A percentile compares a stretch with the other conserved stretches of the same genome.
These are phyloP conservation scores for Rhabditoides inermis DNA, from an alignment of 2,888 invertebrate genomes.

Conservation along the genomic window DNA sequence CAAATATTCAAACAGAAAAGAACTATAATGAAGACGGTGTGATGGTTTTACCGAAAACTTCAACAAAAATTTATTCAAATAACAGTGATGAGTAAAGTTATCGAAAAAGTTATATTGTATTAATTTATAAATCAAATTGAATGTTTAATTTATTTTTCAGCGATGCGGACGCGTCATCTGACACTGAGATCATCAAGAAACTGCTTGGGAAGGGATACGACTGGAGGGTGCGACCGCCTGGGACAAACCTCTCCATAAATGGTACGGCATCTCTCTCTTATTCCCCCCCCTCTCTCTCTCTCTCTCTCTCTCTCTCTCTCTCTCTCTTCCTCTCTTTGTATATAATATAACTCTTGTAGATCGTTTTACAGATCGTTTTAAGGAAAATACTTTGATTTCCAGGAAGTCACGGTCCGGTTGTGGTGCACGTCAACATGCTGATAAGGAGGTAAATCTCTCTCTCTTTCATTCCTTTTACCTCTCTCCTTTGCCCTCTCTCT, in stretches of 20 bases:
- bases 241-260: slow-evolving; percentile 41
- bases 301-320: too few species aligned
- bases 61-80: too few species aligned
- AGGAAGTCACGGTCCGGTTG: slow-evolving; percentile 44
- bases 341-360: background rate
- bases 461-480: background rate
- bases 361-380: background rate
- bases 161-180: slow-evolving; percentile 30
- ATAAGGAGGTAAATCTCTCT: slow-evolving; percentile 31
- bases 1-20: too few species aligned
- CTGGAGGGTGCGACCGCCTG: slow-evolving; percentile 50
- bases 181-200: slow-evolving; percentile 47
- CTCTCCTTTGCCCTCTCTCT: background rate
- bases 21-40: too few species aligned
- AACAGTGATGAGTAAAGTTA: too few species aligned
- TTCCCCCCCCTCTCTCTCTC: too few species aligned
- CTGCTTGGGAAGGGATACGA: slow-evolving; percentile 46
- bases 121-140: too few species aligned
- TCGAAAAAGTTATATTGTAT: too few species aligned
- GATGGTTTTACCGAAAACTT: too few species aligned
- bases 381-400: background rate
- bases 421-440: slow-evolving; percentile 50
- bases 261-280: slow-evolving; percentile 19
- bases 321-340: too few species aligned
- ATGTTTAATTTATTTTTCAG: too few species aligned